Evolutionary conservation across 1,140 invertebrate species (phyloP).

Genomic region (Anoplolepis gracilipes): DNA sequence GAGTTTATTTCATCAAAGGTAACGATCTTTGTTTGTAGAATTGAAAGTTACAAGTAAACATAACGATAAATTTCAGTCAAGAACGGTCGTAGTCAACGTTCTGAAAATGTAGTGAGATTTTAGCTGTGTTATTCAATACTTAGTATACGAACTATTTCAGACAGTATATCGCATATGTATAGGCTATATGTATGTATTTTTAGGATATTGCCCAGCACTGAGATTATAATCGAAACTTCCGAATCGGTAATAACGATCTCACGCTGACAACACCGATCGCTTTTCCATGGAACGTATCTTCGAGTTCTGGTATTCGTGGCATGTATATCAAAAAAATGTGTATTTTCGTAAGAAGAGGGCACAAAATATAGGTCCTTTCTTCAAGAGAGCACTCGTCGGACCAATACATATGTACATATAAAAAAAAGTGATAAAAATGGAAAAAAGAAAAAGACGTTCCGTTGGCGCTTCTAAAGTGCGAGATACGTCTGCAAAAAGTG

Average conservation of each 20-base stretch:
- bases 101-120: constrained; percentile 59
- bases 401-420: constrained; percentile 63
- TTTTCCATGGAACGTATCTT: constrained; percentile 53
- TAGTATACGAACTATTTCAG: constrained; percentile 56
- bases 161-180: constrained; percentile 22
- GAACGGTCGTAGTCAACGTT: constrained; percentile 15
- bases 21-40: background rate
- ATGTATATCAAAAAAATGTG: constrained; percentile 63
- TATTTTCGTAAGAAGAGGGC: constrained; percentile 58
- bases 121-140: constrained; percentile 56
- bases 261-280: constrained; percentile 41
- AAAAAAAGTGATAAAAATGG: constrained; percentile 47
- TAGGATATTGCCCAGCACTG: constrained; percentile 63
- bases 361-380: constrained; percentile 47
- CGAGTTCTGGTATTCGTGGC: constrained; percentile 50
- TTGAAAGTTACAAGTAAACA: background rate
- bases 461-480: constrained; percentile 38
- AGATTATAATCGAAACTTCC: constrained; percentile 26
- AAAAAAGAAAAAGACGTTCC: constrained; percentile 64
- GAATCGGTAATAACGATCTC: constrained; percentile 70
- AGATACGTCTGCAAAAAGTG: constrained; percentile 23
- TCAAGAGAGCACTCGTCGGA: constrained; percentile 69
- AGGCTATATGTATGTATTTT: constrained; percentile 42
- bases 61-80: constrained; percentile 20
- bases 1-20: background rate